Conservation (phyloP, 2,797 vertebrate genomes). For the Pipistrellus nathusii region DNA sequence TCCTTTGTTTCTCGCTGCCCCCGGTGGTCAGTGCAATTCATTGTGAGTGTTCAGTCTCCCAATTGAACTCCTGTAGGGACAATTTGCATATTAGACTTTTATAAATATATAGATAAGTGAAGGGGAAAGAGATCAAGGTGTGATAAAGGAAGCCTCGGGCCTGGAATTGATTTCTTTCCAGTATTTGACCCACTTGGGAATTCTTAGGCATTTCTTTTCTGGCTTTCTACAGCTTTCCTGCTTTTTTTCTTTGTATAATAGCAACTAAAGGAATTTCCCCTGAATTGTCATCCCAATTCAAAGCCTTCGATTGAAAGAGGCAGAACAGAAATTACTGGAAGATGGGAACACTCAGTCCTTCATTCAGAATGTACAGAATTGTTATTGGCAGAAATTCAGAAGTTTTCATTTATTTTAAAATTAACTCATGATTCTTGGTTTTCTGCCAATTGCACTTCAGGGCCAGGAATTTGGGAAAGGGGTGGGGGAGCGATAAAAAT, state of each 20-base stretch:
- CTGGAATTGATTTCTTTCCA: not conserved
- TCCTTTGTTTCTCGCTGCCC: too few species aligned
- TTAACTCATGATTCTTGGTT: not conserved
- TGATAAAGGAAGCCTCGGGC: not conserved
- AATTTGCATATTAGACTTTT: too few species aligned
- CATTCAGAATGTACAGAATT: slow-evolving; percentile 9
- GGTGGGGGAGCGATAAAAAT: not conserved
- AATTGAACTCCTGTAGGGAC: too few species aligned
- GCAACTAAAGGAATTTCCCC: not conserved
- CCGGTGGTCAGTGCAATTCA: too few species aligned
- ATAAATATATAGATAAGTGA: not conserved
- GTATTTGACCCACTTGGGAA: not conserved
- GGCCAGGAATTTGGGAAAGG: not conserved
- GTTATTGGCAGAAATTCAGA: not conserved
- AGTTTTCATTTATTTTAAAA: not conserved
- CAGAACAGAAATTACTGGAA: not conserved
- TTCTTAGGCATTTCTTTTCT: not conserved
- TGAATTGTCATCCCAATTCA: not conserved
- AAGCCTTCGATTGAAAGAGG: not conserved
- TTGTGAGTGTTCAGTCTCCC: too few species aligned
- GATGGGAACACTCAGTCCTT: not conserved
- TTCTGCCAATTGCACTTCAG: slow-evolving; percentile 8
- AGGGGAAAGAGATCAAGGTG: not conserved
- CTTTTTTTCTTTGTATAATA: not conserved
- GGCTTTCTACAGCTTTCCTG: not conserved